A percentile compares a stretch with the other conserved stretches of the same genome.
Conservation (phyloP, 2,797 vertebrate genomes). For the Peromyscus nudipes region DNA sequence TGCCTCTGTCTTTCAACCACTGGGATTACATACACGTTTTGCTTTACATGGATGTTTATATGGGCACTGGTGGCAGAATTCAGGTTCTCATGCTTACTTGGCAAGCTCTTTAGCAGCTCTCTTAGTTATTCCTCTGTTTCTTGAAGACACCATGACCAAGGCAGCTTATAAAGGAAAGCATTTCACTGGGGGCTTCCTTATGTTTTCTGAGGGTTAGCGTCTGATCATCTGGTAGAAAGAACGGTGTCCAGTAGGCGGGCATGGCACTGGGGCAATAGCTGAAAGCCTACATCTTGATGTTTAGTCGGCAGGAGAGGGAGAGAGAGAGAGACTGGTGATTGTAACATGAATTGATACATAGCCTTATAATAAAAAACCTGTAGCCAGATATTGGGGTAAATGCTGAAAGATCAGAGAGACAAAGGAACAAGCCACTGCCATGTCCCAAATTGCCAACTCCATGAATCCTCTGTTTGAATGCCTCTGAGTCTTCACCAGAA, state of each 20-base stretch:
- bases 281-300: neutral
- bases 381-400: too few species aligned
- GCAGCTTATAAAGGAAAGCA: neutral
- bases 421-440: too few species aligned
- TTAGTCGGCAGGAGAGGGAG: neutral
- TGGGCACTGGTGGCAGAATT: neutral
- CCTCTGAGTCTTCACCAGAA: too few species aligned
- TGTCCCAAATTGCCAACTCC: too few species aligned
- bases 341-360: too few species aligned
- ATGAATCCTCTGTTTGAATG: too few species aligned
- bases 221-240: neutral
- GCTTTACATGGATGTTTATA: neutral
- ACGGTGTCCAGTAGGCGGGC: too few species aligned
- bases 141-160: neutral
- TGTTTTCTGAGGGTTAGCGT: neutral
- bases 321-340: too few species aligned
- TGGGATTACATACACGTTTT: neutral
- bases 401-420: too few species aligned
- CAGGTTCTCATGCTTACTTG: too few species aligned
- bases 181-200: neutral
- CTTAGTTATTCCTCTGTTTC: neutral
- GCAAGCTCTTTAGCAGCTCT: neutral
- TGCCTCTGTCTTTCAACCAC: neutral
- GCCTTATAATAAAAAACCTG: too few species aligned
- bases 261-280: neutral